Conservation (phyloP, 2,888 invertebrate species). For the Callosobruchus maculatus region DNA sequence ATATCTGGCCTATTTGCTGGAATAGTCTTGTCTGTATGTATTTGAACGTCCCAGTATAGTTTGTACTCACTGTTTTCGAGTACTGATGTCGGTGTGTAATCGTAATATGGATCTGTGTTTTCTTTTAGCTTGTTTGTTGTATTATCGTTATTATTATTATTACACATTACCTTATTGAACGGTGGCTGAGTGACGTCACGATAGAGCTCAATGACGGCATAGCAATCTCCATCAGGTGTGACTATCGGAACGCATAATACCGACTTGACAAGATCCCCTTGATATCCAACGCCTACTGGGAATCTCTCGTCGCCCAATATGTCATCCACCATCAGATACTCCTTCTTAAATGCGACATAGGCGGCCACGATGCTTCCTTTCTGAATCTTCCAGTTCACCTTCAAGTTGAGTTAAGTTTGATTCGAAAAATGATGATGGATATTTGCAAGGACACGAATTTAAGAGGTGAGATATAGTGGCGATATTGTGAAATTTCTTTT, state of each 20-base stretch:
- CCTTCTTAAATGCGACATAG: slow-evolving; percentile 56
- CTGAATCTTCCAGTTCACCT: slow-evolving; percentile 56
- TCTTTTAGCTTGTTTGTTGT: no score
- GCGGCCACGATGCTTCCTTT: slow-evolving; percentile 56
- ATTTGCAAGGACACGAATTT: no score
- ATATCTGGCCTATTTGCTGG: no score
- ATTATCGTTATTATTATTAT: no score
- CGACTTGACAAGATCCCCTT: slow-evolving; percentile 52
- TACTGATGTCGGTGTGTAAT: no score
- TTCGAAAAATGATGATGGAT: no score
- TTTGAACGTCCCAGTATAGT: no score
- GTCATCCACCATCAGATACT: slow-evolving; percentile 55
- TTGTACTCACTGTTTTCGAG: no score
- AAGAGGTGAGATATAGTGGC: no score
- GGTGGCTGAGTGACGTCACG: slow-evolving; percentile 43
- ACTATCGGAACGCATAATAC: slow-evolving; percentile 60
- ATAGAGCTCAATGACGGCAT: slow-evolving; percentile 59
- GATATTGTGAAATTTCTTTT: no score
- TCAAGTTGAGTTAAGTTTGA: neutral
- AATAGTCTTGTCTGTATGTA: no score
- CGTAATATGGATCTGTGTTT: no score
- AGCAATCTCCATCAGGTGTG: slow-evolving; percentile 57
- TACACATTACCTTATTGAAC: slow-evolving; percentile 28
- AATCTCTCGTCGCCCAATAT: slow-evolving; percentile 56
- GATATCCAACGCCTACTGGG: slow-evolving; percentile 54